Evolutionary conservation across 2,888 invertebrate species (phyloP).

Genomic region (Apotomis betuletana): DNA sequence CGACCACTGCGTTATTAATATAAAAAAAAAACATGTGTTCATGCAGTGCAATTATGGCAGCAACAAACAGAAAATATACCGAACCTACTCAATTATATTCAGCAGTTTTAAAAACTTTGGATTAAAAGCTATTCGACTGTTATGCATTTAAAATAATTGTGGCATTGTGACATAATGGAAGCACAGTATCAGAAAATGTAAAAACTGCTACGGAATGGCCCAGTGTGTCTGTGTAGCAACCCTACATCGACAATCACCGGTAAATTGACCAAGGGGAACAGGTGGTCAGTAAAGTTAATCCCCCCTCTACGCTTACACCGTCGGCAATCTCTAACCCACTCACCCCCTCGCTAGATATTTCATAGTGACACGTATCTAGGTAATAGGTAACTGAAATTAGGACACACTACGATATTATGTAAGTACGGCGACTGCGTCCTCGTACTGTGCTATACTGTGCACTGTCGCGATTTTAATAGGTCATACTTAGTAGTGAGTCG

Average conservation of each 20-base stretch:
- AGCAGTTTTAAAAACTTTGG: no score
- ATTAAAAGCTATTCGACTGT: no score
- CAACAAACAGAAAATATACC: no score
- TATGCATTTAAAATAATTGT: no score
- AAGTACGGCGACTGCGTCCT: slow-evolving; percentile 14
- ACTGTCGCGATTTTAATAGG: slow-evolving; percentile 9
- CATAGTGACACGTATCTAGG: slow-evolving; percentile 10
- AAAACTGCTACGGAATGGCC: no score
- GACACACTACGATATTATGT: slow-evolving; percentile 13
- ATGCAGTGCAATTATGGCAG: no score
- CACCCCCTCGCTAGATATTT: slow-evolving; percentile 9
- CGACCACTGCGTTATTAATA: no score
- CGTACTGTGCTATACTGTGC: slow-evolving; percentile 4
- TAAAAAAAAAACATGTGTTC: no score
- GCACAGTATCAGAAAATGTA: no score
- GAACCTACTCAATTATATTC: no score
- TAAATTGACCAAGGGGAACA: not conserved
- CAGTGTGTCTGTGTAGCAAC: no score
- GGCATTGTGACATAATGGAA: no score
- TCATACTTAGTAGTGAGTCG: slow-evolving; percentile 3
- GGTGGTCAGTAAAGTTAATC: not conserved
- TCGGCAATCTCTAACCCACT: not conserved
- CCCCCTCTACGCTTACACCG: not conserved
- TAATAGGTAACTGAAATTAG: slow-evolving; percentile 21
- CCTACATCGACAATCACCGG: not conserved